Evolutionary conservation across 1,140 invertebrate genomes (phyloP).

Genomic region (Geopemphigus sp.): DNA sequence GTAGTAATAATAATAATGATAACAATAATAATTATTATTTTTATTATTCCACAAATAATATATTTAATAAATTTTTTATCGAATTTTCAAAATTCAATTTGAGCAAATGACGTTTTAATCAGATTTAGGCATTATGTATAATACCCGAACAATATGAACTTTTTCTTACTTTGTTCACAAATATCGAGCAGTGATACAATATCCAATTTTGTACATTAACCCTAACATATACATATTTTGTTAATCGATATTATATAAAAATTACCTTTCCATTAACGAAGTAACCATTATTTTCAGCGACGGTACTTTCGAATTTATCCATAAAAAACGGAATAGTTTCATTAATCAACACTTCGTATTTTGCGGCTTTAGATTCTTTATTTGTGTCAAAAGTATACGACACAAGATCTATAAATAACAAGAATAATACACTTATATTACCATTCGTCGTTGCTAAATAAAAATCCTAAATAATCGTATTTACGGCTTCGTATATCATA

Average conservation of each 20-base stretch:
- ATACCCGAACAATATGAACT: too few species aligned
- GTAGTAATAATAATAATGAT: too few species aligned
- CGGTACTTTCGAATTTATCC: slow-evolving; percentile 59
- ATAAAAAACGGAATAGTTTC: slow-evolving; percentile 61
- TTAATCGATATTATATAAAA: neutral
- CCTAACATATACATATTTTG: too few species aligned
- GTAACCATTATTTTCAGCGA: slow-evolving; percentile 57
- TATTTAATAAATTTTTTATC: too few species aligned
- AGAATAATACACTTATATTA: neutral
- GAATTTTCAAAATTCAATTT: too few species aligned
- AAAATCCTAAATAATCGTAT: neutral
- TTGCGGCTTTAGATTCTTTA: slow-evolving; percentile 54
- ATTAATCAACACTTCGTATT: slow-evolving; percentile 54
- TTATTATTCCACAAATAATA: too few species aligned
- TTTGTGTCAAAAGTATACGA: slow-evolving; percentile 54
- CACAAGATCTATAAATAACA: slow-evolving; percentile 51
- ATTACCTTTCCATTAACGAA: slow-evolving; percentile 58
- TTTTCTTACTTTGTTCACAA: too few species aligned
- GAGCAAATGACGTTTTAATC: too few species aligned
- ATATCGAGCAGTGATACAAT: too few species aligned
- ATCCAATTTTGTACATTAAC: too few species aligned
- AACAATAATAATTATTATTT: too few species aligned
- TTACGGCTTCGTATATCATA: slow-evolving; percentile 56
- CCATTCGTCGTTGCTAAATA: neutral
- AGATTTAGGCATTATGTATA: too few species aligned